Base-by-base conservation (phyloP, 37 sponge, comb jelly and placozoan species). In the Halichondria panicea region DNA sequence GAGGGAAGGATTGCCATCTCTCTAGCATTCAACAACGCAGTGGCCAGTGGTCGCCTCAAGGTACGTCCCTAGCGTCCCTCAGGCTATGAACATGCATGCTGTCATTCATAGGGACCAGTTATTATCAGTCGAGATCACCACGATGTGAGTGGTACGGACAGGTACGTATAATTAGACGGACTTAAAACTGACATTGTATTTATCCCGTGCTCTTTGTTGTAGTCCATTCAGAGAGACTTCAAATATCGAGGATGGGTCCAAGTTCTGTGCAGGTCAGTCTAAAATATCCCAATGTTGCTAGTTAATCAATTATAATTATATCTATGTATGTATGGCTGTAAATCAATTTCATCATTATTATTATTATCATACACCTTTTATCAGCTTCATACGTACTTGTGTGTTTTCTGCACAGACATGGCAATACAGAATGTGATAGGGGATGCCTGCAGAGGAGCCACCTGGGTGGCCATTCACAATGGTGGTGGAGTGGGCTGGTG, bases 401-500 rank as follows among this genome's bases (percentile, higher is more conserved):
- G n/a, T 24, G 55, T 6, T 21, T 38, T 18, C 57, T 36, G 9
- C 35, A 35, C 64, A 86, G 99, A 98, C 55, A 98, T 98, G 99
- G 91, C 99, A 40, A 87, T 98, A 19, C 99, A 98, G 89, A 98
- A 94, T 81, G 99, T 94, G 62, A 98, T 98, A 59, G 99, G 99
- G 2, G 93, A 84, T 42, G 70, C 99, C 0, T 89, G 84, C 55
- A 54, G 99, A 52, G 99, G 99, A 35, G 99, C 99, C 8, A 98
- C 96, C 21, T 98, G 93, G 93, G 99, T 98, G 53, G 85, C 91
- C 66, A 84, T 98, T 3, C 99, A 98, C 91, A 98, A 98, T 65
- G 99, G 99, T 44, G 99, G 99, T n/a, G 99, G 99, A 56, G 96
- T 95, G 3, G 99, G 99, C 22, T 98, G 99, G 99, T 93, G 97